Evolutionary conservation across 2,888 invertebrate genomes (phyloP), one percentile per base, ranked within the genome.

Genomic region (Invenusta paracnida): DNA sequence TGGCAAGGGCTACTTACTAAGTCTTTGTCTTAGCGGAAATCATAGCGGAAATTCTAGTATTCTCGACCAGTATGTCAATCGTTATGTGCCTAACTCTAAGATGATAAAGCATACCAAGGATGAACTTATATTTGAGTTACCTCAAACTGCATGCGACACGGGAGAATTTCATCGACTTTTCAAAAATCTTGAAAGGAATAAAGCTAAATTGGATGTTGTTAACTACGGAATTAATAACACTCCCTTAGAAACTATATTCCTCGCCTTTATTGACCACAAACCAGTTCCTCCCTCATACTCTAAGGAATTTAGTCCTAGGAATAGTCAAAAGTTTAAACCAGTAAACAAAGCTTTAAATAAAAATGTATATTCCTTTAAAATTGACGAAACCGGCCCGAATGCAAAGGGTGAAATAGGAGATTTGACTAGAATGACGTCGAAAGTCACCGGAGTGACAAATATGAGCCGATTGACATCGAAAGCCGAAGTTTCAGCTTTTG

Each of bases 1-100:
- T 13, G 84, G 84, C 1, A 28, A 84, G 0, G 84, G 84, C 1
- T 84, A 84, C 67, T 84, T 67, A 28, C 67, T 84, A 73, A 84
- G n/a, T 67, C 5, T 84, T 1, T 73, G 73, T 23, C 17, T 73
- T 23, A 13, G 2, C 23, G 23, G 5, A 2, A 73, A 73, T 2
- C 2, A 73, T 13, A 5, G 2, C 27, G 11, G 11, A n/a, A 25
- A 73, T 23, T 25, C 27, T n/a, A 23, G 2, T n/a, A 13, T 23
- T n/a, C 2, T 73, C 5, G 2, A 13, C 23, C 5, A 25, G 23
- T 73, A n/a, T 23, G 25, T 73, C 2, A 73, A 73, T 23, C 5
- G 23, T 13, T 73, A 23, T 25, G 73, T 73, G 5, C 73, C 73
- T 2, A 73, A 25, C 73, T 73, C 73, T 13, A n/a, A 73, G 2